A percentile compares a stretch with the other conserved stretches of the same genome.
Conservation (phyloP, 2,113 vertebrate species). For the Zapus hudsonius region DNA sequence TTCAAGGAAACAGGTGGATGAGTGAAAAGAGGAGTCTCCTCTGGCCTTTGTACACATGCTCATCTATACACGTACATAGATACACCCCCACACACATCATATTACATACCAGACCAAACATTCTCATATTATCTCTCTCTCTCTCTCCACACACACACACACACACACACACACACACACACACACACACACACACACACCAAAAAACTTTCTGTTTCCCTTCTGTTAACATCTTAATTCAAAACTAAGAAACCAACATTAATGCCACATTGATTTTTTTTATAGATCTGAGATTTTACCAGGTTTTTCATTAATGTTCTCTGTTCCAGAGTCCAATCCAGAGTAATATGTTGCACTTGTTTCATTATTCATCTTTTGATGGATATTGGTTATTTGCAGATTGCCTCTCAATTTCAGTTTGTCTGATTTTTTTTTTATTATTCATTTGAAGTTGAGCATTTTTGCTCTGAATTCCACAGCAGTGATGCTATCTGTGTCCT, state of each 20-base stretch:
- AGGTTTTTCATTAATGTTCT: neutral
- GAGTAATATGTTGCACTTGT: neutral
- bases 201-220: neutral
- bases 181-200: no score
- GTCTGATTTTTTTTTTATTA: neutral
- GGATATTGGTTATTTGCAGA: neutral
- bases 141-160: no score
- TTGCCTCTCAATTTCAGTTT: neutral
- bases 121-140: no score
- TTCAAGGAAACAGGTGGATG: no score
- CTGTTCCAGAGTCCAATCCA: neutral
- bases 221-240: neutral
- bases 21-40: no score
- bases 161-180: no score
- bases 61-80: no score
- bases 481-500: neutral
- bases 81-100: no score
- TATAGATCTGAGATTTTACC: neutral
- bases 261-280: neutral
- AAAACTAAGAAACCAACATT: conserved; percentile 4
- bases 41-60: no score
- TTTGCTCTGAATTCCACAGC: neutral
- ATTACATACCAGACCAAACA: no score
- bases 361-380: neutral
- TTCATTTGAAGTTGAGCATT: neutral